Evolutionary conservation across 2,888 invertebrate genomes (phyloP).

Genomic region (Agriotes lineatus): DNA sequence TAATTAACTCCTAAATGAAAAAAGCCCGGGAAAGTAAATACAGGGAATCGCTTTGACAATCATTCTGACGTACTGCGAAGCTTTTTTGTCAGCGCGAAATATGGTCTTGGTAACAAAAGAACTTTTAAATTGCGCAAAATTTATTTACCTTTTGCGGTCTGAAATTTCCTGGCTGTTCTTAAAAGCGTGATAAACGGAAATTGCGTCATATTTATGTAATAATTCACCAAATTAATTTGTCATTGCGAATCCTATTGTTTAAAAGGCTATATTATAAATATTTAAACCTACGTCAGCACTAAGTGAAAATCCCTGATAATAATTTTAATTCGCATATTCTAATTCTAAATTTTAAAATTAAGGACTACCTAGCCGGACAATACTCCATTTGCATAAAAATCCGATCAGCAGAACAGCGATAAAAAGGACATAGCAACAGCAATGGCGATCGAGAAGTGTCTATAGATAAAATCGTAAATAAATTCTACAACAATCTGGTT

Average conservation of each 20-base stretch:
- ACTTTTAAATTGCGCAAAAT: constrained; percentile 3
- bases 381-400: not conserved
- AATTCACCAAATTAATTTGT: not conserved
- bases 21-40: no score
- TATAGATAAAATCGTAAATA: constrained; percentile 1
- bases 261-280: not conserved
- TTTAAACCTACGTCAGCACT: no score
- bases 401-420: not conserved
- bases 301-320: no score
- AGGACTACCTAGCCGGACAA: no score
- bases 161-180: constrained; percentile 4
- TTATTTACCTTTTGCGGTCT: constrained; percentile 14
- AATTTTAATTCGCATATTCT: no score
- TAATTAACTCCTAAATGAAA: no score
- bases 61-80: not conserved
- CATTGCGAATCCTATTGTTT: constrained; percentile 2
- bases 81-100: not conserved
- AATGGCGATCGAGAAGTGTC: not conserved
- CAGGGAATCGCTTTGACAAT: not conserved
- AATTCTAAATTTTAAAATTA: no score
- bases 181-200: not conserved
- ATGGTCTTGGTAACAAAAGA: constrained; percentile 6
- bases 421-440: constrained; percentile 10
- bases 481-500: constrained; percentile 3
- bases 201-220: constrained; percentile 12